Conservation (phyloP, 23 tunicate species). For the Ascidia mentula region DNA sequence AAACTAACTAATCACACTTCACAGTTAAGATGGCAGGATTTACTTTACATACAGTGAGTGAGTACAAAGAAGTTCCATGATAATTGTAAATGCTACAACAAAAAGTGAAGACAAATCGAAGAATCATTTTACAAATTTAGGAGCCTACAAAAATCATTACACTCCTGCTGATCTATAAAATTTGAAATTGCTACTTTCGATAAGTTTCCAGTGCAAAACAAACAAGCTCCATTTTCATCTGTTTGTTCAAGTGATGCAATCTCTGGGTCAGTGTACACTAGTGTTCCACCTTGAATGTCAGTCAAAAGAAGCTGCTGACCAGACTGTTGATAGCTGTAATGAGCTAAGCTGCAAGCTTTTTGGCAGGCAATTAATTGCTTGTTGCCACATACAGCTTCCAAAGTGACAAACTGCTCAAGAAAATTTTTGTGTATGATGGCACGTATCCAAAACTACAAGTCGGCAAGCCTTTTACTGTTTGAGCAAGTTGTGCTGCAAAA, state of each 20-base stretch:
- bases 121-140: not conserved
- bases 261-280: constrained; percentile 2
- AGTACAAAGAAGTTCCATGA: too few species aligned
- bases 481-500: constrained; percentile 2
- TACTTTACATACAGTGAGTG: too few species aligned
- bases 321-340: not conserved
- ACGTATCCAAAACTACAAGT: not conserved
- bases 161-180: not conserved
- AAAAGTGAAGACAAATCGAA: too few species aligned
- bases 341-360: constrained; percentile 14
- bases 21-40: too few species aligned
- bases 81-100: too few species aligned
- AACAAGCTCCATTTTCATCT: not conserved
- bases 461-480: not conserved
- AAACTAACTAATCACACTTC: too few species aligned
- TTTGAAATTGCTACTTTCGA: not conserved
- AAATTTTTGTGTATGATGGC: not conserved
- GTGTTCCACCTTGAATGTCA: constrained; percentile 1
- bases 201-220: constrained; percentile 12
- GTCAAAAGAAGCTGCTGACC: not conserved
- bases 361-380: not conserved
- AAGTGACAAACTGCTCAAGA: not conserved
- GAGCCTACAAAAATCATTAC: constrained; percentile 3
- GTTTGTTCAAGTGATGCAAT: not conserved
- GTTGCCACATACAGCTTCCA: not conserved